Base-by-base conservation (phyloP, 2,888 invertebrate species). In the Drosophila siamana region DNA sequence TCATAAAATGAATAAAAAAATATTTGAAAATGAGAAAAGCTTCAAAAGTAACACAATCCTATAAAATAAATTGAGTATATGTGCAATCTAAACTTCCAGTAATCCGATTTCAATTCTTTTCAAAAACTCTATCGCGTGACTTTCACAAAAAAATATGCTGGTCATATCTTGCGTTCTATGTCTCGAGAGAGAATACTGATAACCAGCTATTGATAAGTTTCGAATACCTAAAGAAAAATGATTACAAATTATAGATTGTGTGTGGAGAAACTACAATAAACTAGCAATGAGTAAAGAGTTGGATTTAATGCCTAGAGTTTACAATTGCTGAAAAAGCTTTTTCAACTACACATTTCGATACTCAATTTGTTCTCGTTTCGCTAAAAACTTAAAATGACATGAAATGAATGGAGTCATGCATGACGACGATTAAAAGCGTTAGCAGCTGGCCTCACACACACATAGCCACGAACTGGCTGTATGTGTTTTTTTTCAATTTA, bases 361-460 rank as follows among this genome's bases (percentile, higher is more conserved):
- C 3, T 5, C 8, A 50, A 51, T 38, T 3, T 24, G 13, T 24
- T 22, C 24, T 2, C 13, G 11, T 24, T 38, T 51, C 22, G 22
- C 24, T 33, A 9, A 28, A 71, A 54, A 47, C 52, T 41, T 50
- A 52, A 66, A 70, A 48, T 43, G 50, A 52, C 54, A 62, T 46
- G 40, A 72, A 75, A 55, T 70, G 47, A 22, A 68, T 56, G 57
- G 62, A 78, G 73, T 86, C 80, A 76, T 80, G 80, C 87, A 70
- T 74, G 80, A 86, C 77, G 56, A 66, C 15, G 64, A 69, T 68
- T 70, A 68, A 69, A 64, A 41, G 24, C 60, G 67, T 69, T 75
- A 63, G 26, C 64, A 62, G 62, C 61, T 65, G 51, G 47, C 72
- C 67, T 57, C 46, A 44, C 30, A 43, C 16, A 33, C 50, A 36